A percentile compares a stretch with the other conserved stretches of the same genome.
Conservation (phyloP, 2,888 invertebrate species). For the Hirtodrosophila duncani region DNA sequence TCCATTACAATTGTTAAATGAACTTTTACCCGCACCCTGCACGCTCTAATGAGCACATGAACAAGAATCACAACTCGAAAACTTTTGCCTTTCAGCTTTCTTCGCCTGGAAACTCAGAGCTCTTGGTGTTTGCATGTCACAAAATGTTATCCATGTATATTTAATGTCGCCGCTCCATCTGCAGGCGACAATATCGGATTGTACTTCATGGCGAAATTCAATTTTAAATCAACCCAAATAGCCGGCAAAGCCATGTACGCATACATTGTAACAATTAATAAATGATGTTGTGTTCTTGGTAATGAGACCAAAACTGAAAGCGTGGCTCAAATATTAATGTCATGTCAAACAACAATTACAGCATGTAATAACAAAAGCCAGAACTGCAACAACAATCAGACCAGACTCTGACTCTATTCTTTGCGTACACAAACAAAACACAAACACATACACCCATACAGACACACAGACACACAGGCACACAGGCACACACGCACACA, state of each 20-base stretch:
- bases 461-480: neutral
- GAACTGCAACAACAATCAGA: conserved; percentile 10
- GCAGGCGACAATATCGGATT: neutral
- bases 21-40: too few species aligned
- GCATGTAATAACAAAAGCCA: conserved; percentile 44
- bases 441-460: neutral
- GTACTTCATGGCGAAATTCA: conserved; percentile 12
- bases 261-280: conserved; percentile 58
- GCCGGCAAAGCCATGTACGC: too few species aligned
- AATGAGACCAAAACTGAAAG: conserved; percentile 43
- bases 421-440: conserved; percentile 26
- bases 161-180: conserved; percentile 25
- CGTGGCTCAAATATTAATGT: conserved; percentile 62
- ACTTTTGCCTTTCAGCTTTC: conserved; percentile 20
- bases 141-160: conserved; percentile 43
- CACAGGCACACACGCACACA: conserved; percentile 18
- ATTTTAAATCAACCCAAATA: conserved; percentile 28
- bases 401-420: conserved; percentile 45
- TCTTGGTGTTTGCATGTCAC: conserved; percentile 4
- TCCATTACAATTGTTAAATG: conserved; percentile 67
- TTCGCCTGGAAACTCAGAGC: conserved; percentile 2
- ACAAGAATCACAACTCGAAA: conserved; percentile 48
- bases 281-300: conserved; percentile 63
- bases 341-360: conserved; percentile 71
- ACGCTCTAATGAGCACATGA: conserved; percentile 64